phyloP scores from a whole-genome alignment of 1,140 invertebrate genomes.

The Pachyrhynchus sulphureomaculatus region DNA sequence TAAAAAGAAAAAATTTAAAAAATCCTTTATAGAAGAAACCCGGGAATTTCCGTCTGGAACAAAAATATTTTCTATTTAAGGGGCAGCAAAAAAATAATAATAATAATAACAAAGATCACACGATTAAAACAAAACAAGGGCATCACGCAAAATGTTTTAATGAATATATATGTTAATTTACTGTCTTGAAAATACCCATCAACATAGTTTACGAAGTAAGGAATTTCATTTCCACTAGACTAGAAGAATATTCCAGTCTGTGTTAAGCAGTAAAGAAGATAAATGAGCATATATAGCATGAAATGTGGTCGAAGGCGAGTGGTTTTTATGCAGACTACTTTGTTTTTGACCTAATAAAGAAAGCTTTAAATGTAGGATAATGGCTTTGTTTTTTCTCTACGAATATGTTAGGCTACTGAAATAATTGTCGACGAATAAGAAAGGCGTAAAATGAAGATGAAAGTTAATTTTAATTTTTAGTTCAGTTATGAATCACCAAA shows the following conservation, averaged over 20 bases:
- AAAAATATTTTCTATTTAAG: too few species aligned
- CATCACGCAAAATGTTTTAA: too few species aligned
- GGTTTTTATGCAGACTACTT: conserved; percentile 10
- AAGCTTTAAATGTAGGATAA: not conserved
- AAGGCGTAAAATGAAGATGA: too few species aligned
- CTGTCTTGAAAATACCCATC: not conserved
- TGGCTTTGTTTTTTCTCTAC: not conserved
- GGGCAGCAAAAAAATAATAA: too few species aligned
- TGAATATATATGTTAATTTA: not conserved
- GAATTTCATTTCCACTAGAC: conserved; percentile 5
- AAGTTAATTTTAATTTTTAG: too few species aligned
- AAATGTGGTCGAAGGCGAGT: conserved; percentile 12
- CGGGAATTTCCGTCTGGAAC: too few species aligned
- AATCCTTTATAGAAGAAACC: too few species aligned
- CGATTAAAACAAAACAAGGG: too few species aligned
- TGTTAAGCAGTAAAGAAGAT: conserved; percentile 13
- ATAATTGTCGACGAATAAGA: too few species aligned
- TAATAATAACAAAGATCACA: too few species aligned
- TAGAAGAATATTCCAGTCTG: conserved; percentile 2
- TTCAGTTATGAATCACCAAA: too few species aligned
- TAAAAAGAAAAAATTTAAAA: too few species aligned
- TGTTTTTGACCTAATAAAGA: not conserved
- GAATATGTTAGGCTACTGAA: not conserved
- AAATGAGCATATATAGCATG: conserved; percentile 6
- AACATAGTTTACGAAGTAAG: not conserved